Evolutionary conservation across 2,113 vertebrate genomes (phyloP), one percentile per base, ranked within the genome.

Genomic region (Cynopterus brachyotis): DNA sequence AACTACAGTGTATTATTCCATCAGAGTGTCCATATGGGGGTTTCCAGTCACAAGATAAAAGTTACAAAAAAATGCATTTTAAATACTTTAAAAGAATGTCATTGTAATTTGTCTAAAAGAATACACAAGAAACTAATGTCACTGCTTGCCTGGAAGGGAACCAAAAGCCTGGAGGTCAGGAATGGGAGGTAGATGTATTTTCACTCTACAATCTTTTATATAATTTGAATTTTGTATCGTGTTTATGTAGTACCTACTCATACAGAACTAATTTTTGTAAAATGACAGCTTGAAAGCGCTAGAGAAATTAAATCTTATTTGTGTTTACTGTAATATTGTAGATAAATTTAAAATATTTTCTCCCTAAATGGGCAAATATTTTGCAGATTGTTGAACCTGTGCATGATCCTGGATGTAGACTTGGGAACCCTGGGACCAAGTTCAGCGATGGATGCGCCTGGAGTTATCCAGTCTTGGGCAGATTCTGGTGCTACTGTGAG

Each of bases 391-490:
- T 37, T 55, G 35, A 59, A 7, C 55, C 11, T 8, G 3, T 32
- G 10, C 12, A 2, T 19, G 76, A 19, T 40, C 9, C 42, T 78
- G 62, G 62, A 20, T 0, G 0, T 57, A 6, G 69, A 10, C 6
- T 1, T 32, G 79, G 69, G 30, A 64, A 19, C 22, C 12, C 35
- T 3, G 1, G 35, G 45, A 3, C 24, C 3, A 0, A 17, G 6
- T 5, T 40, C 17, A 2, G 53, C 0, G 0, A 30, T 0, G 15
- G 17, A 24, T 3, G 16, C 2, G 42, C 28, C 35, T 0, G 19
- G 40, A 69, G 9, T 17, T 40, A 2, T 35, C n/a, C 17, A 13
- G 37, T 66, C 10, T 19, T 0, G 16, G 13, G 30, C 26, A 45
- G 40, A 15, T 35, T 60, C 70, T 6, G 4, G 24, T 20, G 5